Evolutionary conservation across 2,888 invertebrate genomes (phyloP).

Genomic region (Caenorhabditis sp.): DNA sequence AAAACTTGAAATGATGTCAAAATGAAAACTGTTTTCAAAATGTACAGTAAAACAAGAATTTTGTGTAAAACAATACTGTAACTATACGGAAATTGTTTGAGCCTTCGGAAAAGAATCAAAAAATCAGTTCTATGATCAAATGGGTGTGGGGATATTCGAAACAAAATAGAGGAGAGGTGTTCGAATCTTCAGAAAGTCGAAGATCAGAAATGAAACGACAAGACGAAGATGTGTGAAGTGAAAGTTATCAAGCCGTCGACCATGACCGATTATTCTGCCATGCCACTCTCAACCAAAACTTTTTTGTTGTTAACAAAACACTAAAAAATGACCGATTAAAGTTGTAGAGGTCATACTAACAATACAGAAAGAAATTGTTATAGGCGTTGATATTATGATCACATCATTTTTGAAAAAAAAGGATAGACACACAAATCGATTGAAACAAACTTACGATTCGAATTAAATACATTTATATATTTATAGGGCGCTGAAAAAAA

Average conservation of each 20-base stretch:
- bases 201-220: background rate
- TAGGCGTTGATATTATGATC: background rate
- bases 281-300: background rate
- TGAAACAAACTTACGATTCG: too few species aligned
- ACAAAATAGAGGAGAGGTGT: background rate
- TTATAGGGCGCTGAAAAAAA: too few species aligned
- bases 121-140: background rate
- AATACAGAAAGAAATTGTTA: background rate
- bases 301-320: background rate
- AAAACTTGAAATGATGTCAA: too few species aligned
- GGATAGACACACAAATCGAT: too few species aligned
- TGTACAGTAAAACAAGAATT: too few species aligned
- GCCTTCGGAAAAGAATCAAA: too few species aligned
- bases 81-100: too few species aligned
- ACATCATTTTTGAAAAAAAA: background rate
- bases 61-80: too few species aligned
- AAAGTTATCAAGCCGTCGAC: background rate
- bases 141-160: background rate
- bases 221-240: background rate
- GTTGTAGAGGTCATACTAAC: background rate
- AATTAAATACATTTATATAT: too few species aligned
- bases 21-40: too few species aligned
- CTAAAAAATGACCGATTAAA: background rate
- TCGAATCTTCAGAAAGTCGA: background rate
- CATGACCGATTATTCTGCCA: constrained; percentile 1